Percentiles rank a stretch among this genome's conserved stretches.
Evolutionary conservation across 2,113 vertebrate species (phyloP).

Genomic region (Parotia lawesii): DNA sequence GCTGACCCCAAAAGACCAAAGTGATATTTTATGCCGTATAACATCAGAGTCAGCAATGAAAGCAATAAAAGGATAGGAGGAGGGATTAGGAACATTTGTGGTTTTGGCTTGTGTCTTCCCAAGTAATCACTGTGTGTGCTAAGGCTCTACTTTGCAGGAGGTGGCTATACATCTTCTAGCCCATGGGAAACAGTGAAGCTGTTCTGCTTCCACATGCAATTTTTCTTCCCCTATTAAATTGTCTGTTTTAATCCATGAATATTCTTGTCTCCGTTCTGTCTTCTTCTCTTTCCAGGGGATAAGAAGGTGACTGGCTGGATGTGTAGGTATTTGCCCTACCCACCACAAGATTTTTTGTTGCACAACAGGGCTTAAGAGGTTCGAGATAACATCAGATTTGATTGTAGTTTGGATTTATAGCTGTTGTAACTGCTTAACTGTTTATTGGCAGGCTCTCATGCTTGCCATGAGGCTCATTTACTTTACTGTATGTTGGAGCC

Average conservation of each 20-base stretch:
- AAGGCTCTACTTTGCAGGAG: not conserved
- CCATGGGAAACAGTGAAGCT: not conserved
- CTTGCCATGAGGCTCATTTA: not conserved
- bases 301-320: not conserved
- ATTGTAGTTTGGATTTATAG: not conserved
- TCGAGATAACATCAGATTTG: not conserved
- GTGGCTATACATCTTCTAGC: not conserved
- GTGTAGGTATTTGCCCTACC: not conserved
- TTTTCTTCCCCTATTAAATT: not conserved
- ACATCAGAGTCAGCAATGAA: not conserved
- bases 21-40: rapidly evolving
- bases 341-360: not conserved
- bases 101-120: not conserved
- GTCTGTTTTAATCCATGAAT: not conserved
- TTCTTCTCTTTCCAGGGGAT: not conserved
- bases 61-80: not conserved
- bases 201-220: not conserved
- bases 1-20: not conserved
- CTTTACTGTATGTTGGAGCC: not conserved
- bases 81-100: not conserved
- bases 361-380: not conserved
- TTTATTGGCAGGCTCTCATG: not conserved
- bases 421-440: not conserved
- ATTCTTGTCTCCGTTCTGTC: not conserved
- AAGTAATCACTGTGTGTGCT: not conserved